Base-by-base conservation (phyloP, 2,888 invertebrate genomes). In the Yponomeuta cagnagella region DNA sequence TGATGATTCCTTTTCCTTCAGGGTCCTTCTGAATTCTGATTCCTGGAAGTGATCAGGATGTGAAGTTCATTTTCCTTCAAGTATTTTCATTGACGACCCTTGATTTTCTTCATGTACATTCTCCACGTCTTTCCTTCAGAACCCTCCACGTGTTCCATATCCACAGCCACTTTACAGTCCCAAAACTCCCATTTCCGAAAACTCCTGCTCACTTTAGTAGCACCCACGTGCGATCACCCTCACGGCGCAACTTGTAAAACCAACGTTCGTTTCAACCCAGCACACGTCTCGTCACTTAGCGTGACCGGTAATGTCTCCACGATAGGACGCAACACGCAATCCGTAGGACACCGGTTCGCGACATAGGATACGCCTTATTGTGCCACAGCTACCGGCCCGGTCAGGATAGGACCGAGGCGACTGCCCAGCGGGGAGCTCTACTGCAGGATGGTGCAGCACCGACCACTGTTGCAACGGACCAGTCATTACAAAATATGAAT, bases 401-500 rank as follows among this genome's bases (percentile, higher is more conserved):
- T 43, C 43, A 43, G 43, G 43, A 43, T 15, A 58, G 52, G 52
- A 8, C 52, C 65, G 65, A 65, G 31, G 12, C 68, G 37, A 30
- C 52, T 30, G 68, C 5, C 52, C 31, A 6, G 68, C 48, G 52
- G 10, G 15, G 68, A 48, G 30, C 30, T 48, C 64, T 8, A 48
- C 10, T 43, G 70, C 70, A 58, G 58, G 48, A 63, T 30, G 33
- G 63, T 63, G 70, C 33, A 31, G 63, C 15, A 43, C 15, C 52
- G 52, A 68, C 72, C 43, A 73, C 75, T 77, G 76, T 77, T 76
- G 81, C 76, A 79, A 81, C 74, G 70, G 43, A 63, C 70, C 76
- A 48, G 48, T 30, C 70, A 85, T 90, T 88, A 85, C 85, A 90
- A 90, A 90, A 90, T 87, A 85, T 87, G 85, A 86, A 83, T 84